Percentiles rank a stretch among this genome's conserved stretches.
These are phyloP conservation scores for Lycocorax pyrrhopterus DNA, from an alignment of 2,113 vertebrate species.

Conservation along the genomic window DNA sequence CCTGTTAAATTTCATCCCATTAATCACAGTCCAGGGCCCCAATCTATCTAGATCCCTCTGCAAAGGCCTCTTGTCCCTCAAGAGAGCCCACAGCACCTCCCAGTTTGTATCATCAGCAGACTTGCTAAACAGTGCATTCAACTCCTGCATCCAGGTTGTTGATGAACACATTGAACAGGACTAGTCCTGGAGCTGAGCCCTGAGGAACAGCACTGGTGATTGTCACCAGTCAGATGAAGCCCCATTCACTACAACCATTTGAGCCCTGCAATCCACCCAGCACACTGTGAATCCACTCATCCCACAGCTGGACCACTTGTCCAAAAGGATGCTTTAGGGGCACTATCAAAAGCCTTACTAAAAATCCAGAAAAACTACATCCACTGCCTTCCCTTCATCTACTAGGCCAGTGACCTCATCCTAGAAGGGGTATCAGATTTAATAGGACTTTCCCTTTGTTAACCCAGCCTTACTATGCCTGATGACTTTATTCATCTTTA, in stretches of 20 bases:
- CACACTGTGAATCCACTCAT: neutral
- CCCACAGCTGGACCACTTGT: neutral
- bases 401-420: accelerated
- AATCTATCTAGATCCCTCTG: neutral
- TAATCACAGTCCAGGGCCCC: neutral
- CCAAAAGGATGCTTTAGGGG: neutral
- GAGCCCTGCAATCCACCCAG: neutral
- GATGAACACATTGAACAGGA: neutral
- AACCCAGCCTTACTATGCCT: neutral
- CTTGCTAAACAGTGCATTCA: neutral
- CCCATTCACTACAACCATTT: neutral
- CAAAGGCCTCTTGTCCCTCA: neutral
- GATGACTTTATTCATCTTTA: neutral
- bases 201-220: neutral
- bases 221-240: neutral
- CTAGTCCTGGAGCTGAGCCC: neutral
- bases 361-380: neutral
- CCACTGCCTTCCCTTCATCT: neutral
- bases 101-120: neutral
- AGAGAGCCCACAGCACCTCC: neutral
- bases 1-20: neutral
- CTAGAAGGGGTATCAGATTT: neutral
- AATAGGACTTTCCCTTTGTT: neutral
- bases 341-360: neutral
- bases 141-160: neutral